phyloP scores from a whole-genome alignment of 2,113 vertebrate species.

The Siniperca chuatsi region DNA sequence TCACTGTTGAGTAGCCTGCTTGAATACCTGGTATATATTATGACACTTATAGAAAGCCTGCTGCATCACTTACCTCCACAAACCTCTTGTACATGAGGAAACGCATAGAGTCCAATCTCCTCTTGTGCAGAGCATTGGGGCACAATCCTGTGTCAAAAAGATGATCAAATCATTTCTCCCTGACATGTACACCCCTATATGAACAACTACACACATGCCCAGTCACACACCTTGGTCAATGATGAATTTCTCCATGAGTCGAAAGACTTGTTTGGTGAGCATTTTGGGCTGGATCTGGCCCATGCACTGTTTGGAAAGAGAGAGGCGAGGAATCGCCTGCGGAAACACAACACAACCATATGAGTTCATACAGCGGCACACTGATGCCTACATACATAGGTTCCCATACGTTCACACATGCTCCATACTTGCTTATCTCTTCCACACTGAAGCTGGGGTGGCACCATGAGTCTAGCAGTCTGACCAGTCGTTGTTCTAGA shows the following conservation, averaged over 20 bases:
- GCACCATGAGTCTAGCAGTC: constrained; percentile 90
- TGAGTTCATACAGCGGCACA: background rate
- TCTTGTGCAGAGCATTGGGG: constrained; percentile 86
- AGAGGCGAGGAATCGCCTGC: constrained; percentile 79
- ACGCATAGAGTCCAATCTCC: constrained; percentile 84
- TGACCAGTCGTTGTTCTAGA: constrained; percentile 85
- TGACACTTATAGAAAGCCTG: background rate
- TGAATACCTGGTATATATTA: background rate
- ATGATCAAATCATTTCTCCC: background rate
- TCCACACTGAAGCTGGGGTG: constrained; percentile 80
- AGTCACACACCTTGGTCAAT: constrained; percentile 83
- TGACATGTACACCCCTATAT: background rate
- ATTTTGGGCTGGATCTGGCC: constrained; percentile 84
- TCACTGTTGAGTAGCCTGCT: background rate
- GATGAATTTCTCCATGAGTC: constrained; percentile 83
- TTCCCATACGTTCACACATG: background rate
- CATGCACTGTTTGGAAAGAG: constrained; percentile 69
- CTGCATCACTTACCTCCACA: constrained; percentile 82
- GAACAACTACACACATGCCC: background rate
- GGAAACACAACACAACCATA: constrained; percentile 33
- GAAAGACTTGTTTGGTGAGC: constrained; percentile 85
- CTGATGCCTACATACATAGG: background rate
- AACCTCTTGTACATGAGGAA: constrained; percentile 89
- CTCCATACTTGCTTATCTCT: constrained; percentile 71
- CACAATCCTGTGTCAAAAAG: constrained; percentile 81